Percentiles rank a stretch among this genome's conserved stretches.
phyloP scores from a whole-genome alignment of 1,140 invertebrate species.

The Diprion similis region DNA sequence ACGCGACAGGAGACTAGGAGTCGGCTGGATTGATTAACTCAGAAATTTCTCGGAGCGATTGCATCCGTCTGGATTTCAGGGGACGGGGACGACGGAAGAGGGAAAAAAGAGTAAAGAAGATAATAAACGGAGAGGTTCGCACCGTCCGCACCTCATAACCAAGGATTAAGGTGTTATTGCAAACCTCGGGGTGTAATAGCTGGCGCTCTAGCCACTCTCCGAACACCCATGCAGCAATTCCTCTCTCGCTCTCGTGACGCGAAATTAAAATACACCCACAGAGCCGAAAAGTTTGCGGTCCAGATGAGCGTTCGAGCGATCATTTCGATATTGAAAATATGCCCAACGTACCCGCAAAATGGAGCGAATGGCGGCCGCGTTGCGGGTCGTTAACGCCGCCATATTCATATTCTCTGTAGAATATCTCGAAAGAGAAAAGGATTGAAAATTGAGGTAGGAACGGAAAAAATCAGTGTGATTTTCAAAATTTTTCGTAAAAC shows the following conservation, averaged over 20 bases:
- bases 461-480: background rate
- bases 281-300: slow-evolving; percentile 51
- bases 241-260: slow-evolving; percentile 42
- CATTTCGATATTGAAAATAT: slow-evolving; percentile 46
- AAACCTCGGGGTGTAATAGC: slow-evolving; percentile 31
- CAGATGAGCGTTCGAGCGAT: slow-evolving; percentile 45
- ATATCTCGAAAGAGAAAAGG: background rate
- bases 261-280: slow-evolving; percentile 51
- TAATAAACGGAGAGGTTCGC: slow-evolving; percentile 23
- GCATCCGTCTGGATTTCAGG: too few relatives aligned
- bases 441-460: background rate
- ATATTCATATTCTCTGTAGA: too few relatives aligned
- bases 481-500: too few relatives aligned
- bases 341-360: slow-evolving; percentile 18
- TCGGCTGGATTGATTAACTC: too few relatives aligned
- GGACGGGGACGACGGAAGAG: too few relatives aligned
- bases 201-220: too few relatives aligned
- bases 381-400: too few relatives aligned
- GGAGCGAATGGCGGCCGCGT: background rate
- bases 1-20: too few relatives aligned
- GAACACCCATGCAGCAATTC: slow-evolving; percentile 1
- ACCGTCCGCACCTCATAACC: slow-evolving; percentile 42
- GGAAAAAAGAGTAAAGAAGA: slow-evolving; percentile 39
- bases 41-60: too few relatives aligned
- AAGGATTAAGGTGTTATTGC: slow-evolving; percentile 56